Base-by-base conservation (phyloP, 2,113 vertebrate species). In the Syngnathoides biaculeatus region DNA sequence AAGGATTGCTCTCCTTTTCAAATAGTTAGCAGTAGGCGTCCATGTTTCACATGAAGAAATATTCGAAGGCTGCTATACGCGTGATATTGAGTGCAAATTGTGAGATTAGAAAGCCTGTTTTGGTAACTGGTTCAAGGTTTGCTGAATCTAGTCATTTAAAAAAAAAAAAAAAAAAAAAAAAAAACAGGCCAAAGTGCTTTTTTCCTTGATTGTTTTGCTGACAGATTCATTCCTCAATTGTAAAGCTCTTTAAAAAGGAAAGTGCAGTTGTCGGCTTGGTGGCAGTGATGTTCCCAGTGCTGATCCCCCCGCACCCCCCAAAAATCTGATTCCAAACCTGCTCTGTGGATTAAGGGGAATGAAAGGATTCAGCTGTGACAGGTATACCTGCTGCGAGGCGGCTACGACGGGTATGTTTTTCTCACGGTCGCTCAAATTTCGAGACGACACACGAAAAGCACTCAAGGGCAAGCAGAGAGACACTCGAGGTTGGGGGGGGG, bases 301-400 rank as follows among this genome's bases (percentile, higher is more conserved):
- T 88, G 90, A 92, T 92, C 88, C 84, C 73, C 71, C 8, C 15
- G 20, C 9, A 4, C 27, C 6, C 17, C 17, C n/a, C 2, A 24
- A 62, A 87, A 90, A 92, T 87, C 80, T 89, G 89, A 90, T 91
- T 89, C 85, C 83, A 83, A 81, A 84, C 83, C 68, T 64, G 77
- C 84, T 87, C 78, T 43, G 39, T 72, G 90, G 89, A 92, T 90
- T 90, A 90, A 72, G 82, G 55, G 75, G 20, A 65, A 73, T 86
- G 80, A 87, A 89, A 89, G 85, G 88, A 86, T 89, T 87, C 81
- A 79, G 73, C 84, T 82, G 76, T 84, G 84, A 84, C 81, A 82
- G 80, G 79, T 82, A 40, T 78, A 89, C 91, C 84, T 81, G 75
- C 74, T 77, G 74, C 69, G 73, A 83, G 75, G 84, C 84, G 81